Base-by-base conservation (phyloP, 1,140 invertebrate genomes). In the Acyrthosiphon pisum region DNA sequence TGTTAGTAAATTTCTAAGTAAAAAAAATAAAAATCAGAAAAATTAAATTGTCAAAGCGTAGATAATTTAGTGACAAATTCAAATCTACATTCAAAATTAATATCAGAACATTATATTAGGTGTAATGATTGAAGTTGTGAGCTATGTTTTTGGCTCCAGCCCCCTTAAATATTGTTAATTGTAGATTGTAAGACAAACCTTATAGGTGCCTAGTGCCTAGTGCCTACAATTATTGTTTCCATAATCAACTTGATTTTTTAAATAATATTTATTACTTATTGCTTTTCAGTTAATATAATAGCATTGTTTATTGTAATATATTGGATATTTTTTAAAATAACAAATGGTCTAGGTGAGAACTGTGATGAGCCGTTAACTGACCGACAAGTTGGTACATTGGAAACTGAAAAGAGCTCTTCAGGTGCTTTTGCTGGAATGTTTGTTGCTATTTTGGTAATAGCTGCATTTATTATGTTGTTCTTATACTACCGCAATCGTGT, bases 401-500 rank as follows among this genome's bases (percentile, higher is more conserved):
- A 94, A 86, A 46, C 94, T 9, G 94, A 95, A 76, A 50, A 93
- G 50, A 94, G 76, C 30, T 95, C 95, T 41, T 96, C 97, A 0
- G 96, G 96, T 20, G 23, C 90, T 0, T 50, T 91, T 35, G 88
- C 93, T 35, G 96, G 97, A 86, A 95, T 98, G 84, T 95, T 97
- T 53, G 95, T 97, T 30, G 95, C 96, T 20, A 95, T 97, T n/a
- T 95, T 97, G n/a, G 96, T 97, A 37, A 95, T 96, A 14, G 96
- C 96, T 2, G 96, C 97, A 50, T 96, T 97, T 2, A 94, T 96
- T 6, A 95, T 96, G 0, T 95, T 97, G 7, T 96, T 97, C 94
- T 95, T 98, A 94, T 98, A 98, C 95, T 98, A 98, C 95, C 96
- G 97, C 90, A 96, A 97, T 93, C 95, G 97, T 93, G 97, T 98